Evolutionary conservation across 2,797 vertebrate genomes (phyloP).

Genomic region (Limosa lapponica): DNA sequence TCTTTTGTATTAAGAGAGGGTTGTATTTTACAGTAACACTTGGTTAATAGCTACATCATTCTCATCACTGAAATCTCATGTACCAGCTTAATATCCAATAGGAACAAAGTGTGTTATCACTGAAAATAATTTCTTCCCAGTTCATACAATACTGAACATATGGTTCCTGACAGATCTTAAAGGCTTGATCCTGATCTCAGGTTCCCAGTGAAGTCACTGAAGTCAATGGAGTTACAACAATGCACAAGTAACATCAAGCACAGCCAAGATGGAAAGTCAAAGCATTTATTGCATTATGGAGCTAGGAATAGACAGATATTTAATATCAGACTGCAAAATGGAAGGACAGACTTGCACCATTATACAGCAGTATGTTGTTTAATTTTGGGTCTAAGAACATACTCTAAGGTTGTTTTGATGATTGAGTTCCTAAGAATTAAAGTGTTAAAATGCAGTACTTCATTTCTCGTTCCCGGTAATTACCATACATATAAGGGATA

Average conservation of each 20-base stretch:
- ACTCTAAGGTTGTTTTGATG: neutral
- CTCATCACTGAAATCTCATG: neutral
- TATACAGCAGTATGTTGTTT: neutral
- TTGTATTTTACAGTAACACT: neutral
- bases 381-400: neutral
- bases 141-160: neutral
- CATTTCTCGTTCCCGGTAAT: neutral
- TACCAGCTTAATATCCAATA: neutral
- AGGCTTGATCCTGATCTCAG: neutral
- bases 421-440: neutral
- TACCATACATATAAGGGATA: neutral
- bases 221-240: neutral
- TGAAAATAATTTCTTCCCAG: neutral
- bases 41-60: neutral
- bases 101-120: neutral
- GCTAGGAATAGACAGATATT: neutral
- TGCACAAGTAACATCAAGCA: neutral
- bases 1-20: neutral
- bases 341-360: neutral
- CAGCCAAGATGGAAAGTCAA: neutral
- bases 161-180: neutral
- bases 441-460: neutral
- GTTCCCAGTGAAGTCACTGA: neutral
- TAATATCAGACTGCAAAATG: neutral
- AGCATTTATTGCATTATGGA: neutral